Evolutionary conservation across 2,797 vertebrate genomes (phyloP).

Genomic region (Scomberomorus guttatus): DNA sequence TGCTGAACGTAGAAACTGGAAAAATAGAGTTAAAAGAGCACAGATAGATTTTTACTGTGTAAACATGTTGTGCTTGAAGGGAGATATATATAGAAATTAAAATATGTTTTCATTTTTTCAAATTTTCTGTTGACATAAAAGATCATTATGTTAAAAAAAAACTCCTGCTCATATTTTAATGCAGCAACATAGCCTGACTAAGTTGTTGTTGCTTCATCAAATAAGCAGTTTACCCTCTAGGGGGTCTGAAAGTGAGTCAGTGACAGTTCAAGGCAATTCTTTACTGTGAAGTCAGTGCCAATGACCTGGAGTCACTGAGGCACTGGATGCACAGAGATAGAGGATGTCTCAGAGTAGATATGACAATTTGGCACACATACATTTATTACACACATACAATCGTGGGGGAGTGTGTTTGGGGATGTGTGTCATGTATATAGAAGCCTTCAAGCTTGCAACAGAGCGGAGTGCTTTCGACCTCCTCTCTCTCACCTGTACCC

Average conservation of each 20-base stretch:
- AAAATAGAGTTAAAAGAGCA: background rate
- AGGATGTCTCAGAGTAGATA: conserved; percentile 23
- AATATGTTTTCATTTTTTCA: too few relatives aligned
- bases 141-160: background rate
- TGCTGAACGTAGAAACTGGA: background rate
- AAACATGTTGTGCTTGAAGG: conserved; percentile 10
- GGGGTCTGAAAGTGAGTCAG: conserved; percentile 38
- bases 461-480: conserved; percentile 22
- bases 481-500: conserved; percentile 17
- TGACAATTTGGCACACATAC: conserved; percentile 1
- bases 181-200: background rate
- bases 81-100: too few relatives aligned
- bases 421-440: background rate
- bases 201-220: conserved; percentile 32
- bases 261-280: conserved; percentile 38
- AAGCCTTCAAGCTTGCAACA: conserved; percentile 26
- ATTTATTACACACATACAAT: conserved; percentile 15
- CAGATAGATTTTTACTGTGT: background rate
- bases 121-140: conserved; percentile 11
- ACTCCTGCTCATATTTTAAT: conserved; percentile 6
- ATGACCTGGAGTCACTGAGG: conserved; percentile 34
- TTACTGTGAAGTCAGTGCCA: conserved; percentile 51
- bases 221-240: conserved; percentile 29
- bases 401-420: background rate
- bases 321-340: conserved; percentile 21